phyloP scores from a whole-genome alignment of 2,888 invertebrate species.

The Keiferia lycopersicella region DNA sequence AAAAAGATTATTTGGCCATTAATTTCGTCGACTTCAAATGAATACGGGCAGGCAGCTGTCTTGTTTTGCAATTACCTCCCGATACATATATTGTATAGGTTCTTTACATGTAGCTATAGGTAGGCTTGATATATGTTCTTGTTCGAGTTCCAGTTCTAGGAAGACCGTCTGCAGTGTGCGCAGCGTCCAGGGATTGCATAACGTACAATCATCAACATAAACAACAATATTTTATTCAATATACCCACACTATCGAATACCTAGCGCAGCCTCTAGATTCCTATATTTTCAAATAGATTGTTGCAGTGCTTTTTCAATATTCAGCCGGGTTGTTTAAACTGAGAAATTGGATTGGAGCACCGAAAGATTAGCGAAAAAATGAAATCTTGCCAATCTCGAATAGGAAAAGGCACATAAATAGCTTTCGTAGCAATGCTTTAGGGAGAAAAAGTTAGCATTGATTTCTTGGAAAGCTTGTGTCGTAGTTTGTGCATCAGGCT shows the following conservation, averaged over 20 bases:
- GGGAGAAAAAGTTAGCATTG: background rate
- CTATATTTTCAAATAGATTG: conserved; percentile 54
- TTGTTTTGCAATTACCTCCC: too few relatives aligned
- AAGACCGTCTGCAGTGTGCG: conserved; percentile 57
- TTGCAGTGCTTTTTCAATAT: conserved; percentile 64
- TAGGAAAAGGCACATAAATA: conserved; percentile 17
- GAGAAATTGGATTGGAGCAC: conserved; percentile 63
- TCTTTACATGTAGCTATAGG: background rate
- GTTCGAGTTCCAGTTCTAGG: conserved; percentile 1
- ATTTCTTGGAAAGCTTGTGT: background rate
- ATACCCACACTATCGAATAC: conserved; percentile 45
- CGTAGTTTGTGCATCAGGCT: conserved; percentile 32
- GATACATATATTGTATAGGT: too few relatives aligned
- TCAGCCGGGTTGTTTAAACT: conserved; percentile 69
- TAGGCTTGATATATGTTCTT: background rate
- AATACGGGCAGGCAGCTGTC: too few relatives aligned
- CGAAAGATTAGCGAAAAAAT: conserved; percentile 45
- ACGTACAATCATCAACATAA: conserved; percentile 66
- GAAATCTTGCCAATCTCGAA: conserved; percentile 43
- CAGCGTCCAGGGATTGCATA: conserved; percentile 68
- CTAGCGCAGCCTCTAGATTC: conserved; percentile 38
- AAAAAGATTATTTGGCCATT: too few relatives aligned
- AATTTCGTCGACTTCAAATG: too few relatives aligned
- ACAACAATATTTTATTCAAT: conserved; percentile 65
- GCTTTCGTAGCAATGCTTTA: background rate